Conservation (phyloP, 2,797 vertebrate genomes). For the Amblyopsis hoosieri region DNA sequence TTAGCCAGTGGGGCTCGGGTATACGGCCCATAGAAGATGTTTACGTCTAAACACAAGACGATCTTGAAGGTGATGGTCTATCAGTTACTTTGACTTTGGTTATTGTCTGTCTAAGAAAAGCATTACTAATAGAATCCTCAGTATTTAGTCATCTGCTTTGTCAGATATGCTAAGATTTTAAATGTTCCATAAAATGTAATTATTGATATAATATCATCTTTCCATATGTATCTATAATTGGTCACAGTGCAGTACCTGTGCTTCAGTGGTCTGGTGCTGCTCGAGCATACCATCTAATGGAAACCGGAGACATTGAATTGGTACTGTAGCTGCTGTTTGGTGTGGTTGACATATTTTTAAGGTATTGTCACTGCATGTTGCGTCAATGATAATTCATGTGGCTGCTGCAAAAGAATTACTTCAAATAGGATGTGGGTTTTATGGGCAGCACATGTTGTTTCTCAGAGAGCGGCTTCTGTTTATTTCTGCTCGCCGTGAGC, state of each 20-base stretch:
- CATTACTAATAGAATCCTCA: neutral
- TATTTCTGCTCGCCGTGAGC: conserved; percentile 40
- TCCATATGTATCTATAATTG: neutral
- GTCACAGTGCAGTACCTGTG: neutral
- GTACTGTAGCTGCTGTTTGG: conserved; percentile 37
- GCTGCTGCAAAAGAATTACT: conserved; percentile 65
- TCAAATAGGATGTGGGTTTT: conserved; percentile 62
- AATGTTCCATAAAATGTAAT: too few species aligned
- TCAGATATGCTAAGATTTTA: too few species aligned
- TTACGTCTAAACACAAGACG: too few species aligned
- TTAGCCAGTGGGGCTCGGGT: neutral
- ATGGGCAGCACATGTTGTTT: conserved; percentile 70
- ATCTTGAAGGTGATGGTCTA: too few species aligned
- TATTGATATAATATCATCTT: too few species aligned
- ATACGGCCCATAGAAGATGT: neutral
- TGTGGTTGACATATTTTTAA: conserved; percentile 59
- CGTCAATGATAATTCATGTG: conserved; percentile 69
- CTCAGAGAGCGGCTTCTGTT: conserved; percentile 63
- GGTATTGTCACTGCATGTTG: conserved; percentile 59
- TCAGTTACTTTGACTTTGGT: too few species aligned
- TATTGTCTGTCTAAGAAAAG: neutral
- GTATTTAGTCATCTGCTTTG: too few species aligned
- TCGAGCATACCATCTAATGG: conserved; percentile 24
- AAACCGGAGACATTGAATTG: conserved; percentile 31
- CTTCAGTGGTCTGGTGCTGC: neutral